phyloP scores from a whole-genome alignment of 92 coral and sea anemone genomes.

The Palythoa caribaeorum region DNA sequence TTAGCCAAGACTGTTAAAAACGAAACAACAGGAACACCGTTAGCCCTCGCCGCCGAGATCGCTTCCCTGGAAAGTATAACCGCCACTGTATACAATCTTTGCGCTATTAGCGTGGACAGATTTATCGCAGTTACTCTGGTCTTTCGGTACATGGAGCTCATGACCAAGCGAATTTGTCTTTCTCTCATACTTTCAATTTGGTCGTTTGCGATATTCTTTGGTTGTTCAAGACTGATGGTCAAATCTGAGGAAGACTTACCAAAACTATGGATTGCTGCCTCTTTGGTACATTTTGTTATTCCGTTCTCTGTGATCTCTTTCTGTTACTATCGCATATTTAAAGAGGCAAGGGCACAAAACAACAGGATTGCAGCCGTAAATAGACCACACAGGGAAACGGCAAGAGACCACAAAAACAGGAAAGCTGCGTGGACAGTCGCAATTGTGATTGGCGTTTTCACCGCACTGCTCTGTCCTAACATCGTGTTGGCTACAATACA shows the following conservation, averaged over 20 bases:
- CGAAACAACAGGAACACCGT: conserved; percentile 26
- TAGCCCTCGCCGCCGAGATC: conserved; percentile 41
- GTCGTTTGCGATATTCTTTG: conserved; percentile 40
- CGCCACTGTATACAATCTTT: conserved; percentile 24
- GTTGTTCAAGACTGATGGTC: conserved; percentile 35
- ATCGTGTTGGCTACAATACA: conserved; percentile 39
- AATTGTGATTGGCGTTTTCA: conserved; percentile 40
- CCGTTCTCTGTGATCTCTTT: conserved; percentile 33
- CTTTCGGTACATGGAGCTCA: conserved; percentile 21
- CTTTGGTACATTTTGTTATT: conserved; percentile 37
- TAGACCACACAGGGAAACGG: conserved; percentile 16
- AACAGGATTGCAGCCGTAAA: conserved; percentile 27
- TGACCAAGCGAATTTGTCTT: conserved; percentile 17
- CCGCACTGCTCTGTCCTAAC: conserved; percentile 29
- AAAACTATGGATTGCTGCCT: conserved; percentile 34
- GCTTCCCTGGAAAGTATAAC: conserved; percentile 41
- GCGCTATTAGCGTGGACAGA: conserved; percentile 39
- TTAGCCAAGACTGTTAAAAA: conserved; percentile 41
- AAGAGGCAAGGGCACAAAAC: conserved; percentile 17
- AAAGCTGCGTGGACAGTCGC: conserved; percentile 49
- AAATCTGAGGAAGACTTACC: conserved; percentile 22
- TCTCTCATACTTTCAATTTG: conserved; percentile 21
- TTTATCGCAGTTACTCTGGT: conserved; percentile 31
- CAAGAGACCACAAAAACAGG: conserved; percentile 27
- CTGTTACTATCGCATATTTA: conserved; percentile 31